These are phyloP conservation scores for Anastrepha ludens DNA, from an alignment of 1,140 invertebrate species.

Conservation along the genomic window DNA sequence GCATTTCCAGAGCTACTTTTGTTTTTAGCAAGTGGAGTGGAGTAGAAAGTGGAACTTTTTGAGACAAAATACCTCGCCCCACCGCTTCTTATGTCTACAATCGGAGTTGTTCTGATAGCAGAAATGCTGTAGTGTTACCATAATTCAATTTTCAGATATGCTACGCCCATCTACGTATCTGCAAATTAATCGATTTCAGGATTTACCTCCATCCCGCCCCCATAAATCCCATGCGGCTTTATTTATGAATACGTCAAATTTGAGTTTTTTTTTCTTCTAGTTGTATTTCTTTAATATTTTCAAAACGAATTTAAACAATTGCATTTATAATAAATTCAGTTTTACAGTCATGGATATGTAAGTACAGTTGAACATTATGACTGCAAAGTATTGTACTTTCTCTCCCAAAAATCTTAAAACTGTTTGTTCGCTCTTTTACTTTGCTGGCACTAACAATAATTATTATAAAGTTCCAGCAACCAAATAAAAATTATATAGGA, in stretches of 20 bases:
- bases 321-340: slow-evolving; percentile 49
- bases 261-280: not conserved
- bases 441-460: slow-evolving; percentile 31
- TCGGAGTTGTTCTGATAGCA: too few species aligned
- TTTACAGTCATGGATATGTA: slow-evolving; percentile 43
- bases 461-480: slow-evolving; percentile 20
- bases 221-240: too few species aligned
- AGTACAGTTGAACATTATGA: slow-evolving; percentile 42
- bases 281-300: slow-evolving; percentile 14
- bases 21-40: too few species aligned
- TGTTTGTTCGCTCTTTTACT: not conserved
- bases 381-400: slow-evolving; percentile 48
- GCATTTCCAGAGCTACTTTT: too few species aligned
- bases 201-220: too few species aligned
- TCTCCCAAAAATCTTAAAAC: slow-evolving; percentile 4
- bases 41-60: too few species aligned
- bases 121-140: too few species aligned
- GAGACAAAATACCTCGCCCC: too few species aligned
- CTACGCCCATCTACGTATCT: too few species aligned
- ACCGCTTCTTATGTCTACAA: too few species aligned
- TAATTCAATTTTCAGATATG: too few species aligned
- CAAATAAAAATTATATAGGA: not conserved
- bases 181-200: too few species aligned
- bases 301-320: slow-evolving; percentile 33
- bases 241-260: not conserved